Base-by-base conservation (phyloP, 1,140 invertebrate genomes). In the Galleria mellonella region DNA sequence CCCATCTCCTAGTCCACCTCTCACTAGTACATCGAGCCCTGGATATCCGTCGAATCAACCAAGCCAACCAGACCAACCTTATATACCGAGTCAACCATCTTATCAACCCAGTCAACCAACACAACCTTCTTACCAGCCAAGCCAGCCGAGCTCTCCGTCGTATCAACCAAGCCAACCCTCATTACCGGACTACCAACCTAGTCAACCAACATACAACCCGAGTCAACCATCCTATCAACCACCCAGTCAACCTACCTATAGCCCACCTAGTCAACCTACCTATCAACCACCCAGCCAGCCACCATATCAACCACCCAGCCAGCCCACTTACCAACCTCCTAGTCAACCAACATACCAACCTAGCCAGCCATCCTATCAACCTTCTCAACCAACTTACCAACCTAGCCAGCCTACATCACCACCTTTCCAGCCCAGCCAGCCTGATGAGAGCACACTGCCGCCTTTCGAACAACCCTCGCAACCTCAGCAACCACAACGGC, bases 21-120 rank as follows among this genome's bases (percentile, higher is more conserved):
- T 72, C 44, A 65, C 71, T 15, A 61, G 66, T 2, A 68, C 83
- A n/a, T 85, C 56, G 33, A 55, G 62, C 54, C 52, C 71, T 1
- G 48, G 30, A 10, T 50, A 64, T 32, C 55, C 65, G 32, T 17
- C 55, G 42, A 41, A 54, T 51, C 43, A 56, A 42, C 60, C 31
- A 9, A 63, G 42, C 27, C 51, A 58, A 45, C 69, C 73, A 41
- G 56, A 65, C 9, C 58, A 45, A 32, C 48, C 53, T 30, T 73
- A 47, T 70, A 79, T 55, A 72, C 84, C 47, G 30, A 65, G 13
- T 35, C 72, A 76, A 43, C 56, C 68, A 5, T 43, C 62, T 9
- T 63, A 65, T 17, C 55, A 62, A 33, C 57, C 62, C 30, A 62
- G 60, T 59, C 56, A 57, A 8, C 53, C 62, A 11, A 51, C 62